Evolutionary conservation across 2,113 vertebrate species (phyloP), one percentile per base, ranked within the genome.

Genomic region (Arvicanthis niloticus): DNA sequence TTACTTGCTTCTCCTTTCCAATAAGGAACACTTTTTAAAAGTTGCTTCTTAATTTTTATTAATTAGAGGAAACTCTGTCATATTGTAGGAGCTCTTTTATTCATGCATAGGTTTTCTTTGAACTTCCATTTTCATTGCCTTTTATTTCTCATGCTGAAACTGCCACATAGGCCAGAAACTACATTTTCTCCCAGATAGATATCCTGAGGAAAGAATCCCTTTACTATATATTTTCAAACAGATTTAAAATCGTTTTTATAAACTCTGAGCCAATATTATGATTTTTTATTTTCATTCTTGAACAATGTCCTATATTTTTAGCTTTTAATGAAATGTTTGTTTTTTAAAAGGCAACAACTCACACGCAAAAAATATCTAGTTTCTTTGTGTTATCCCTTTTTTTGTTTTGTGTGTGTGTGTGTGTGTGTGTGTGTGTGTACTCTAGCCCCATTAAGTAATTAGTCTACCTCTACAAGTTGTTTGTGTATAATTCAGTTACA

Each of bases 401-500:
- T 95, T 95, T 42, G n/a, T 53, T 91, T 94, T 94, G 51, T 51
- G 45, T 51, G 8, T 51, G 7, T 51, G 9, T 51, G 9, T 51
- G 51, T 51, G 51, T 51, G 51, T 51, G 9, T 48, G 7, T 48
- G 48, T 9, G 48, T 97, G 37, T 40, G 81, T 45, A 88, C 62
- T n/a, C 72, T 85, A 15, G 17, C 11, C 8, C 34, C 56, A 80
- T 93, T 75, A 93, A 85, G 48, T 89, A 95, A 84, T 90, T 94
- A 84, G 56, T 58, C 85, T 78, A 86, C 91, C 22, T 81, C 12
- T 26, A 88, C 58, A 48, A 34, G 15, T 58, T 91, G 88, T 93
- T 96, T 58, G 48, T 91, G 53, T 92, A 70, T 12, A 68, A 96
- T 96, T 95, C 56, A 94, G 45, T 87, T 94, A 93, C 81, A 29